Evolutionary conservation across 2,888 invertebrate species (phyloP).

Genomic region (Polietes domitor): DNA sequence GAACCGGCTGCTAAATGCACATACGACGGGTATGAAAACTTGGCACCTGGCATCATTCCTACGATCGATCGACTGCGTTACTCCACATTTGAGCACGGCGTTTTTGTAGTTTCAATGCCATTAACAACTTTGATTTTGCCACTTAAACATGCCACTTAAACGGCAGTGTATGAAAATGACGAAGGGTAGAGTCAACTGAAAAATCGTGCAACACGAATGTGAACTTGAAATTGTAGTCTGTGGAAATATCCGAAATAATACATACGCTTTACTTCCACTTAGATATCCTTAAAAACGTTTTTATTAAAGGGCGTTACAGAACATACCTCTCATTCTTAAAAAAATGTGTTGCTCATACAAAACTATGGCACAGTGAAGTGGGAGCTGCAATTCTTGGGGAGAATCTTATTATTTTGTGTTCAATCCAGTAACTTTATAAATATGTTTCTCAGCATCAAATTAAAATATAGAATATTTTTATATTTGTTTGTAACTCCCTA

Average conservation of each 20-base stretch:
- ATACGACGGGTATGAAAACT: slow-evolving; percentile 25
- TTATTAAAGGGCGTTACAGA: slow-evolving; percentile 54
- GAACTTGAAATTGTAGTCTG: slow-evolving; percentile 59
- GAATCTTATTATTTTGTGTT: no score
- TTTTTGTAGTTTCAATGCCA: neutral
- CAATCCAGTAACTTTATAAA: no score
- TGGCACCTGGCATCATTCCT: slow-evolving; percentile 59
- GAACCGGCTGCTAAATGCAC: slow-evolving; percentile 21
- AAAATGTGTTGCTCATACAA: slow-evolving; percentile 38
- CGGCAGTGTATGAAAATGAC: slow-evolving; percentile 5
- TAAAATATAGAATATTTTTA: no score
- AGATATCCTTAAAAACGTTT: slow-evolving; percentile 18
- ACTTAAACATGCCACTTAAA: slow-evolving; percentile 9
- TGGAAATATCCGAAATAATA: slow-evolving; percentile 38
- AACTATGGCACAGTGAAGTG: slow-evolving; percentile 33
- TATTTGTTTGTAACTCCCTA: no score
- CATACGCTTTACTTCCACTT: neutral
- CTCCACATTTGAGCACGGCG: neutral
- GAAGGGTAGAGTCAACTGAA: slow-evolving; percentile 35
- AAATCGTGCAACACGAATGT: slow-evolving; percentile 61
- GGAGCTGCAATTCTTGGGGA: neutral
- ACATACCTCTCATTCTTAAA: slow-evolving; percentile 53
- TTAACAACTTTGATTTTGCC: neutral
- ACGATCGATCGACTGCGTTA: neutral
- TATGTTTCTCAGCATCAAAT: no score